Percentiles rank a stretch among this genome's conserved stretches.
phyloP scores from a whole-genome alignment of 2,888 invertebrate genomes.

The Cosmia pyralina region DNA sequence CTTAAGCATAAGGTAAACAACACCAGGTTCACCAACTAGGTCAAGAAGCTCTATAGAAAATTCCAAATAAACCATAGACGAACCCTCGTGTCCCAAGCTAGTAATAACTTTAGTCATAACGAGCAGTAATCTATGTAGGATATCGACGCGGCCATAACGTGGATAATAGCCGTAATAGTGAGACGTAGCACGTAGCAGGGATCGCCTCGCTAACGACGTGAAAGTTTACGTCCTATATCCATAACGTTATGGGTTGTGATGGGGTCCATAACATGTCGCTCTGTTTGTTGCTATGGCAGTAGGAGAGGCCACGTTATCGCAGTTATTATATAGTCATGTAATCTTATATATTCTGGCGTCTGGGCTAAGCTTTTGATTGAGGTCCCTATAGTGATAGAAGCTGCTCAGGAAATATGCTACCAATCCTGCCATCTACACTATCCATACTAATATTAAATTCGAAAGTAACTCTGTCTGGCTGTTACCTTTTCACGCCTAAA shows the following conservation, averaged over 20 bases:
- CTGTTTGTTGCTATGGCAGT: constrained; percentile 8
- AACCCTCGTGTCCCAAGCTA: constrained; percentile 3
- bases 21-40: background rate
- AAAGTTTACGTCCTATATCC: constrained; percentile 5
- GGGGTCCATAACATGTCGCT: background rate
- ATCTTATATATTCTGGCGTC: background rate
- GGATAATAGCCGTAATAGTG: constrained; percentile 21
- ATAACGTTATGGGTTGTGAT: constrained; percentile 14
- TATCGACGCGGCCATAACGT: constrained; percentile 39
- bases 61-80: background rate
- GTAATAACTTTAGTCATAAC: constrained; percentile 32
- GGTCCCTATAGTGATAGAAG: background rate
- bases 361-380: background rate
- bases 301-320: background rate
- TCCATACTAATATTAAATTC: no score
- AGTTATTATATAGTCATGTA: background rate
- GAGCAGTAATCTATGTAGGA: constrained; percentile 41
- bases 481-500: no score
- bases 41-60: background rate
- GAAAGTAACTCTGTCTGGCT: no score
- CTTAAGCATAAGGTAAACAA: background rate
- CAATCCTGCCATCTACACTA: no score
- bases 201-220: constrained; percentile 9
- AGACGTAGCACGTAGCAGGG: constrained; percentile 7
- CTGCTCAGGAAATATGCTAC: background rate